A percentile compares a stretch with the other conserved stretches of the same genome.
phyloP scores from a whole-genome alignment of 2,113 vertebrate species.

The Clarias batrachus region DNA sequence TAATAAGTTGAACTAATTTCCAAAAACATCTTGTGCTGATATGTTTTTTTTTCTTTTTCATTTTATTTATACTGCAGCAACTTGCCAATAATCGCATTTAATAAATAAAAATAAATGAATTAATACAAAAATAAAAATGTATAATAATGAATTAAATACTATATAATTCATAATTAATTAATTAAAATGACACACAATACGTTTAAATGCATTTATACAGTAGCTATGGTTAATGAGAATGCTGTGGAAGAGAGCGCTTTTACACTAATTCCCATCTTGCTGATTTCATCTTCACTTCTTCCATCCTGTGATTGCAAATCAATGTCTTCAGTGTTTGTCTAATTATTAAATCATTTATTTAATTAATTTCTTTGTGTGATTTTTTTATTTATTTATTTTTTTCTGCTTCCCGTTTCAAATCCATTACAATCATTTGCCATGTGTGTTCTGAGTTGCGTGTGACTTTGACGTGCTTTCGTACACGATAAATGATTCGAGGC shows the following conservation, averaged over 20 bases:
- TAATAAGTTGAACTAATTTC: not conserved
- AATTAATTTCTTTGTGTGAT: constrained; percentile 36
- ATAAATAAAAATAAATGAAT: no score
- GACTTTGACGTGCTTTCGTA: not conserved
- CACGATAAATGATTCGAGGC: not conserved
- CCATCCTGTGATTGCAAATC: constrained; percentile 24
- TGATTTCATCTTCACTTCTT: not conserved
- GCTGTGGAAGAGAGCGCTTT: not conserved
- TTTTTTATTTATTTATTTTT: not conserved
- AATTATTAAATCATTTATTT: constrained; percentile 42
- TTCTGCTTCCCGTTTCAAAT: not conserved
- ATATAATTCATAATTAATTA: no score
- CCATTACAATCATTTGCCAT: not conserved
- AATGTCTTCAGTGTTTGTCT: not conserved
- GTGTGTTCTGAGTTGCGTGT: not conserved
- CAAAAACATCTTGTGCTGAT: not conserved
- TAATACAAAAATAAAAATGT: no score
- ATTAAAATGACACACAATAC: not conserved
- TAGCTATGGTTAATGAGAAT: not conserved
- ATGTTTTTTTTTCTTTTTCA: not conserved
- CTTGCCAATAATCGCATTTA: not conserved
- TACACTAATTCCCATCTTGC: not conserved
- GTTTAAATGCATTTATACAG: not conserved
- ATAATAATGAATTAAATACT: no score
- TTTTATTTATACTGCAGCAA: not conserved